Percentiles rank a stretch among this genome's conserved stretches.
These are phyloP conservation scores for Bovichtus diacanthus DNA, from an alignment of 2,797 vertebrate species.

Conservation along the genomic window DNA sequence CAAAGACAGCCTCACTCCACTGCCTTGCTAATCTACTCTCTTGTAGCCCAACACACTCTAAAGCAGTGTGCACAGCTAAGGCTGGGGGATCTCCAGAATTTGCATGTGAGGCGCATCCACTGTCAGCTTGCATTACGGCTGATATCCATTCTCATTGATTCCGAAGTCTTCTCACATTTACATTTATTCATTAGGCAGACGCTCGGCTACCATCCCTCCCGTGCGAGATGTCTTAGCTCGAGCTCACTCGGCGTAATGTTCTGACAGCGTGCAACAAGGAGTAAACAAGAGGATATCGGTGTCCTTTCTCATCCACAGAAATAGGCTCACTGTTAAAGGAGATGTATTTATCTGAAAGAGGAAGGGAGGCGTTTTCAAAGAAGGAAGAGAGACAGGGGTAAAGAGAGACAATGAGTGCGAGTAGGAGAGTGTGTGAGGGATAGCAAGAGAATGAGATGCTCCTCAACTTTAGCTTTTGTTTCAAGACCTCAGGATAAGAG, in stretches of 20 bases:
- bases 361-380: constrained; percentile 5
- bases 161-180: constrained; percentile 68
- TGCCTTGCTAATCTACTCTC: constrained; percentile 55
- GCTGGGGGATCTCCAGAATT: constrained; percentile 50
- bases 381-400: neutral
- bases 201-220: constrained; percentile 21
- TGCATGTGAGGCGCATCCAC: constrained; percentile 67
- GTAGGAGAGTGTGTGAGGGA: neutral
- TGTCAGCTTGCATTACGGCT: constrained; percentile 66
- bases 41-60: constrained; percentile 42
- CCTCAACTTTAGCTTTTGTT: constrained; percentile 17
- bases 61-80: constrained; percentile 25
- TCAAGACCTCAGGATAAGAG: constrained; percentile 2
- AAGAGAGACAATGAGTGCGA: neutral
- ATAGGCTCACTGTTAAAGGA: constrained; percentile 41
- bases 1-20: constrained; percentile 52
- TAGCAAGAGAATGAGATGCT: constrained; percentile 1
- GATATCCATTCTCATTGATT: constrained; percentile 74
- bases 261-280: constrained; percentile 53
- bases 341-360: constrained; percentile 54
- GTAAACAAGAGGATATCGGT: constrained; percentile 67
- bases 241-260: constrained; percentile 58
- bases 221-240: constrained; percentile 40
- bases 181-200: constrained; percentile 76
- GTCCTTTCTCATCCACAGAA: constrained; percentile 61